A percentile compares a stretch with the other conserved stretches of the same genome.
phyloP scores from a whole-genome alignment of 1,140 invertebrate species.

The Heliconius hewitsoni region DNA sequence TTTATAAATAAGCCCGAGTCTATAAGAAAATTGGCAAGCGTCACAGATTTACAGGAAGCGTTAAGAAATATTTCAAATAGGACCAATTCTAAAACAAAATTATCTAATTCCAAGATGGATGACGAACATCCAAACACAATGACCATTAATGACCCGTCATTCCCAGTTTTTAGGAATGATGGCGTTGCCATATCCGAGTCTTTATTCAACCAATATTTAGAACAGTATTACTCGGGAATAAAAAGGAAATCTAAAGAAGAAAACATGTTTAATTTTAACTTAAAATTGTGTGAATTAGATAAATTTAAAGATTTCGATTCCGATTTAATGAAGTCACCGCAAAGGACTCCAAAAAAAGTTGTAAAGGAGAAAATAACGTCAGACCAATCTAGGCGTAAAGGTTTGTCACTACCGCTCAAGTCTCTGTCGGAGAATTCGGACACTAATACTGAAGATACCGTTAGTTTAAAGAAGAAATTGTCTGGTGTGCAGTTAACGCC shows the following conservation, averaged over 20 bases:
- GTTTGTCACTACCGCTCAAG: constrained; percentile 87
- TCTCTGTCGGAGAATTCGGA: constrained; percentile 82
- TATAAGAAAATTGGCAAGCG: constrained; percentile 71
- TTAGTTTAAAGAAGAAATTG: constrained; percentile 80
- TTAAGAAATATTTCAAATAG: constrained; percentile 80
- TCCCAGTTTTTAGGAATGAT: constrained; percentile 88
- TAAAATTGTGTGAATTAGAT: constrained; percentile 66
- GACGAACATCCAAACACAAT: constrained; percentile 79
- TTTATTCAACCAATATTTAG: constrained; percentile 86
- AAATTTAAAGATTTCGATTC: constrained; percentile 79
- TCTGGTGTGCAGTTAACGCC: constrained; percentile 88
- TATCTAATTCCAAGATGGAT: constrained; percentile 72
- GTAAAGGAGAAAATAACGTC: constrained; percentile 62
- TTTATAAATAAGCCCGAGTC: constrained; percentile 75
- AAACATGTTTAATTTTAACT: constrained; percentile 77
- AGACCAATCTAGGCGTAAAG: constrained; percentile 83
- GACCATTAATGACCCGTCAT: constrained; percentile 89
- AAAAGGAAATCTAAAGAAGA: constrained; percentile 79
- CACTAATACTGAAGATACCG: constrained; percentile 70
- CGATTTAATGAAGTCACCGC: constrained; percentile 69
- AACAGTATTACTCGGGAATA: constrained; percentile 81
- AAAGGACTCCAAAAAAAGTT: constrained; percentile 65
- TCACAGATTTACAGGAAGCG: constrained; percentile 82
- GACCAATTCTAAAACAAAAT: constrained; percentile 71
- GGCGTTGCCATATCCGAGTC: constrained; percentile 87